Evolutionary conservation across 2,888 invertebrate genomes (phyloP), one percentile per base, ranked within the genome.

Genomic region (Andrena bucephala): DNA sequence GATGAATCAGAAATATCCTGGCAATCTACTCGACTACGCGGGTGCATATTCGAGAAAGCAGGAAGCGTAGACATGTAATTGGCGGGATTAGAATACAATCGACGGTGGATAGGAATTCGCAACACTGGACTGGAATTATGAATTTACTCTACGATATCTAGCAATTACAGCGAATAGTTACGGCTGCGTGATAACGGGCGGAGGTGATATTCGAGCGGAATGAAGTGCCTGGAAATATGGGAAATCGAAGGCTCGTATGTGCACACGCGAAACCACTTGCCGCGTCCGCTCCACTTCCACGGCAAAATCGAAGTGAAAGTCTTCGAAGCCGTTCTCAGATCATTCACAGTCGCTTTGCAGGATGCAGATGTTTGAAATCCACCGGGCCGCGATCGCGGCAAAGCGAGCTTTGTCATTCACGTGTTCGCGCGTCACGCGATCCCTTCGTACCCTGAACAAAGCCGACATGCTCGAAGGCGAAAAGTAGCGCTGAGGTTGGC

Each of bases 251-350:
- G 54, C 42, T 76, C 65, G 80, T 86, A 76, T 33, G 52, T 50
- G 74, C 73, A 85, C 77, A 81, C 68, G 77, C 77, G 69, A 88
- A 68, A 88, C 87, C 86, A 89, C 87, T 87, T 86, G 85, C 88
- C 84, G 85, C 88, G 88, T 89, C 89, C 90, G 89, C 85, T 91
- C 89, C 86, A 90, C 89, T 87, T 91, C 57, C 66, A 52, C 60
- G 83, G 42, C 63, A 76, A 85, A 89, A 88, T 79, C 83, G 84
- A 86, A 89, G 89, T 89, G 89, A 89, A 89, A 89, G 89, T 89
- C 81, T 78, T 63, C 67, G 81, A 77, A 79, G 78, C 78, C 80
- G 82, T 88, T 88, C 87, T 88, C 87, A 83, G 87, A 87, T 87
- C 86, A 85, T 87, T 86, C 82, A 81, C 87, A 88, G 85, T 85